Evolutionary conservation across 2,113 vertebrate species (phyloP).

Genomic region (Malaclemys terrapin): DNA sequence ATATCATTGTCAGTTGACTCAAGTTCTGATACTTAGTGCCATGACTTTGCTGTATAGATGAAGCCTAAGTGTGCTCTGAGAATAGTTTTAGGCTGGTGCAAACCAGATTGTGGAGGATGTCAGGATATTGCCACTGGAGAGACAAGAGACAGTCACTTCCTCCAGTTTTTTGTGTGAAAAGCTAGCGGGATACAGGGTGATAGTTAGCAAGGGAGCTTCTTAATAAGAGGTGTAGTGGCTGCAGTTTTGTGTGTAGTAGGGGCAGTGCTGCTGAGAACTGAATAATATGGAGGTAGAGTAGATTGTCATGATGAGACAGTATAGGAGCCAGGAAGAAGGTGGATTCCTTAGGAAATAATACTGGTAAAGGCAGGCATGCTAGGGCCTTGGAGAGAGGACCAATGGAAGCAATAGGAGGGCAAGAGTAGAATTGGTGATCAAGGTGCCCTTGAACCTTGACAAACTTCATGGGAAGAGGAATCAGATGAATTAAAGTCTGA

Average conservation of each 20-base stretch:
- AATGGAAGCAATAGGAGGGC: neutral
- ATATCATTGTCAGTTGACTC: too few relatives aligned
- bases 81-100: neutral
- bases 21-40: neutral
- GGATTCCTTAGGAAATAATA: neutral
- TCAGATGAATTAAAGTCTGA: neutral
- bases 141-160: neutral
- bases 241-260: neutral
- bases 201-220: neutral
- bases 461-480: neutral
- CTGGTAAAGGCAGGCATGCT: neutral
- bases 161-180: neutral
- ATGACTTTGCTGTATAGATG: neutral
- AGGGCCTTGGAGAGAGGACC: neutral
- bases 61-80: neutral
- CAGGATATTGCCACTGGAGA: neutral
- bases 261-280: neutral
- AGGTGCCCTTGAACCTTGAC: neutral
- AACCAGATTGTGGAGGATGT: neutral
- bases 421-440: neutral
- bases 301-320: neutral
- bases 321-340: neutral
- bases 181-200: neutral
- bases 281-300: neutral
- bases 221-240: neutral